Evolutionary conservation across 1,140 invertebrate genomes (phyloP).

Genomic region (Gerris buenoi): DNA sequence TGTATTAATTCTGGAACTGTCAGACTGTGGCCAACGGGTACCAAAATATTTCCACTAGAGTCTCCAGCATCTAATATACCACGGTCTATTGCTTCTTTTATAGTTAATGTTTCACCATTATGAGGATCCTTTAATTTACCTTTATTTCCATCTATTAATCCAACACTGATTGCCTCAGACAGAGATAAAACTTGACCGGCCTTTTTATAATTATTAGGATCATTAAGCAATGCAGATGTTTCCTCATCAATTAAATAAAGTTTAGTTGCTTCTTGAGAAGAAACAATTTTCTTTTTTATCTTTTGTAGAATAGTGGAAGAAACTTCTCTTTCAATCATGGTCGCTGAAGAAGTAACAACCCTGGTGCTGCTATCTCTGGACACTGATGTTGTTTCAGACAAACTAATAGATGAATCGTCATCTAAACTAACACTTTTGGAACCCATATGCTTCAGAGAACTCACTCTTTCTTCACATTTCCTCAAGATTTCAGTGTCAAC

Average conservation of each 20-base stretch:
- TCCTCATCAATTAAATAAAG: constrained; percentile 56
- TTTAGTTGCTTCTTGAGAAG: constrained; percentile 51
- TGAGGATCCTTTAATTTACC: constrained; percentile 45
- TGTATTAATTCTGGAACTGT: constrained; percentile 64
- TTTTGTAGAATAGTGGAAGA: constrained; percentile 61
- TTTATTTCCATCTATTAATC: constrained; percentile 29
- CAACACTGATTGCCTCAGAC: constrained; percentile 1
- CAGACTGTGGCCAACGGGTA: constrained; percentile 65
- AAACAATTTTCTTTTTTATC: constrained; percentile 54
- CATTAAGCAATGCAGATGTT: constrained; percentile 50
- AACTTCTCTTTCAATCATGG: constrained; percentile 34
- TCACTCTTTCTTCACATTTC: constrained; percentile 32
- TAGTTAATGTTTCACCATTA: constrained; percentile 54
- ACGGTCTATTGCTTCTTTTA: constrained; percentile 67
- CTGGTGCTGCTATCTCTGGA: constrained; percentile 18
- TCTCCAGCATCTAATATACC: constrained; percentile 71
- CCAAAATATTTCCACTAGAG: constrained; percentile 52
- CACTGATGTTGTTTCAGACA: neutral
- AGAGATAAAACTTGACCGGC: constrained; percentile 1
- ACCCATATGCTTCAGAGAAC: neutral
- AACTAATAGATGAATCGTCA: neutral
- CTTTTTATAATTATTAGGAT: constrained; percentile 4
- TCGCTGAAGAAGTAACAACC: neutral
- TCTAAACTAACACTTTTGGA: neutral
- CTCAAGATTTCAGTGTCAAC: constrained; percentile 41